Evolutionary conservation across 2,113 vertebrate genomes (phyloP), one percentile per base, ranked within the genome.

Genomic region (Poeciliopsis prolifica): DNA sequence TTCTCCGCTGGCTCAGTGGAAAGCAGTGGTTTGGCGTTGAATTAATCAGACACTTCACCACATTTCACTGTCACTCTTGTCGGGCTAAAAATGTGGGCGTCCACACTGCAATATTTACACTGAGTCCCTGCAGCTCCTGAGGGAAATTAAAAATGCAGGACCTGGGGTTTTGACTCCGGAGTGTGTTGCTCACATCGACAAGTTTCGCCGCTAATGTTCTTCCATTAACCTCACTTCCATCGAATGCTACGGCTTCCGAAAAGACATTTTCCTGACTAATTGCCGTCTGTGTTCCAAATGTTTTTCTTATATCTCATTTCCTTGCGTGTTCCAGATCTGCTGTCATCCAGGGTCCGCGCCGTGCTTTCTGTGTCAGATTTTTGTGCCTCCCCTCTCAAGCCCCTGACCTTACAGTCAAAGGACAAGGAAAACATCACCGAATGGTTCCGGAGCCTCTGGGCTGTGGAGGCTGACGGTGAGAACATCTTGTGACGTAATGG

Each of bases 361-460:
- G 70, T 35, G 28, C 82, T 93, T 22, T 83, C 73, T 7, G 37
- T 65, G 0, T 78, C 81, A 15, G 92, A 93, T 60, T 77, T 95
- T 22, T 94, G 91, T 60, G 84, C 71, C 7, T 80, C 89, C 64
- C 94, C 93, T 26, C 89, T 95, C 29, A 86, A 69, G 62, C 90
- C 91, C 0, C 65, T 94, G 15, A 26, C 69, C 14, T 63, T 95
- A 11, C 87, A 92, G 61, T 58, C 54, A 0, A 87, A 91, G 61
- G 94, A 95, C 63, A 84, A 88, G 65, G 68, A 79, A 77, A 89
- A 91, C 73, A 69, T 95, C 12, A 48, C 61, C 0, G 69, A 87
- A 33, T 95, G 93, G 94, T 87, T 95, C 15, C 75, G 60, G 68
- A 72, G 72, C 31, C 74, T 94, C 35, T 95, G 94, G 94, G 71